phyloP scores from a whole-genome alignment of 2,888 invertebrate genomes.

The Lithophane leautieri region DNA sequence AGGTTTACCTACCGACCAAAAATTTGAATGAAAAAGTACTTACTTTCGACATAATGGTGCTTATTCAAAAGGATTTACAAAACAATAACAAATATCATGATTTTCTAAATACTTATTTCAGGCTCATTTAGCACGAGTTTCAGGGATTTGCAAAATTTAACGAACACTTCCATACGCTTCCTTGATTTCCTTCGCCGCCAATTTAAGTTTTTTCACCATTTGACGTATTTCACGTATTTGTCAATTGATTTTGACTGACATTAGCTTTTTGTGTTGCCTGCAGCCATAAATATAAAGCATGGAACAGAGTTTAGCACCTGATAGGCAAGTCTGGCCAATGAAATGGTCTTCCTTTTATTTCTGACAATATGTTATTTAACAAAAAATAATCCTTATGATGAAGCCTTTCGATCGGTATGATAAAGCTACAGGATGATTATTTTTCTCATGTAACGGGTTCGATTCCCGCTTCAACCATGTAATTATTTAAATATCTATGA shows the following conservation, averaged over 20 bases:
- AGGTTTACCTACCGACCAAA: neutral
- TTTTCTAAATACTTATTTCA: constrained; percentile 15
- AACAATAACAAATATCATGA: constrained; percentile 33
- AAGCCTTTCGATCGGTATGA: no score
- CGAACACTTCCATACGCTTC: constrained; percentile 16
- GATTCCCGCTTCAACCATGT: no score
- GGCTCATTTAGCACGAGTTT: constrained; percentile 9
- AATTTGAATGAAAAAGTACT: constrained; percentile 30
- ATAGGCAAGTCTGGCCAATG: no score
- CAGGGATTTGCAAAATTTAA: constrained; percentile 24
- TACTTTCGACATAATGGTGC: constrained; percentile 52
- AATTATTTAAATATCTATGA: no score
- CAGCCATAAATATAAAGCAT: neutral
- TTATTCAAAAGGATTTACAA: constrained; percentile 13
- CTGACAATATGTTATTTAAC: no score
- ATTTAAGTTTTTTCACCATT: neutral
- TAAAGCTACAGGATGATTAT: no score
- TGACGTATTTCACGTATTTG: constrained; percentile 1
- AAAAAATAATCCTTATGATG: no score
- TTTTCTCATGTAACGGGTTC: no score
- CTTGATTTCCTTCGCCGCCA: constrained; percentile 35
- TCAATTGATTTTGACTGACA: neutral
- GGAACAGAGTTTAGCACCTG: no score
- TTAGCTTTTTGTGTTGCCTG: constrained; percentile 3
- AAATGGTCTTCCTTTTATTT: no score